Conservation (phyloP, 2,888 invertebrate species). For the Enchytraeus crypticus region DNA sequence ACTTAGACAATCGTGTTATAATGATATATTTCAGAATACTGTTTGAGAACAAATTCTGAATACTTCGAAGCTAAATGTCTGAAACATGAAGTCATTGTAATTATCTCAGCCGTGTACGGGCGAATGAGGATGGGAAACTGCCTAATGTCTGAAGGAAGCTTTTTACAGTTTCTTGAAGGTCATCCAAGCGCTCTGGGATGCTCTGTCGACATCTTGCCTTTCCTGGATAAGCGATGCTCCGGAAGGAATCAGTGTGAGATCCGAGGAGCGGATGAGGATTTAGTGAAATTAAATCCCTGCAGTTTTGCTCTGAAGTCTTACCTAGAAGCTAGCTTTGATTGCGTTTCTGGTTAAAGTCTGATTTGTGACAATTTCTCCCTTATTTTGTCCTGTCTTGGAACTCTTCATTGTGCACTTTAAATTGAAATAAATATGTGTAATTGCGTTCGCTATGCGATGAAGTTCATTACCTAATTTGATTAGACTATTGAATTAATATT, state of each 20-base stretch:
- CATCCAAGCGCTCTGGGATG: conserved; percentile 3
- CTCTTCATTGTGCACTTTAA: no score
- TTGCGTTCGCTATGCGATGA: no score
- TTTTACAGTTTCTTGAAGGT: not conserved
- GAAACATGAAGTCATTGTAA: not conserved
- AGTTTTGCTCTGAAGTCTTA: not conserved
- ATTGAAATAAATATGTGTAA: no score
- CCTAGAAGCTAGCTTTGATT: conserved; percentile 5
- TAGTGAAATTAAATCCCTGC: conserved; percentile 2
- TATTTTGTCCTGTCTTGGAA: no score
- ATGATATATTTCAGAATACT: no score
- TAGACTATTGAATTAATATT: no score
- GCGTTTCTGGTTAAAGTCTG: not conserved
- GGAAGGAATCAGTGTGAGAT: conserved; percentile 7
- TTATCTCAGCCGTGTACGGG: not conserved
- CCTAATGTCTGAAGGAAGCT: not conserved
- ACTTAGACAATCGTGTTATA: no score
- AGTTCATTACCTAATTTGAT: no score
- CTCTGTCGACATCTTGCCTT: conserved; percentile 1
- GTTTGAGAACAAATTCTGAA: no score
- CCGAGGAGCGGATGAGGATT: not conserved
- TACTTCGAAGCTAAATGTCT: not conserved
- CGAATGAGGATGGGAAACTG: not conserved
- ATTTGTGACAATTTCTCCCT: no score
- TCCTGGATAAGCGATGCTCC: conserved; percentile 5